Conservation (phyloP, 2,888 invertebrate species). For the Zeuzera pyrina region DNA sequence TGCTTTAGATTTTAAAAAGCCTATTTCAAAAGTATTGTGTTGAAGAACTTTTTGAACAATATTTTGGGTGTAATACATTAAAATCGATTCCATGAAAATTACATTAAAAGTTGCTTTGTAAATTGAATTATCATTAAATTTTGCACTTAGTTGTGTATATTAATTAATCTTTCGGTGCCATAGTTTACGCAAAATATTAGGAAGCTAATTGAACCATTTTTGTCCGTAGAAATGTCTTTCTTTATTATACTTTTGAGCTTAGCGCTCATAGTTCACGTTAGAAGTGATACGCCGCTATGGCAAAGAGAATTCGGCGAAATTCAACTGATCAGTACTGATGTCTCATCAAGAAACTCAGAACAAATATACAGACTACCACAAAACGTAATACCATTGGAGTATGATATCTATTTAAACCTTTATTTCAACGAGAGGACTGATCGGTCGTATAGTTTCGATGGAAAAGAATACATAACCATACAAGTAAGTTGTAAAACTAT, state of each 20-base stretch:
- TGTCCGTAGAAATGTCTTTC: conserved; percentile 37
- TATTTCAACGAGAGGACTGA: conserved; percentile 46
- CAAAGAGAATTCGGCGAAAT: conserved; percentile 37
- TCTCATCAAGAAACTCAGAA: conserved; percentile 26
- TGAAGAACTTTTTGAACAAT: no score
- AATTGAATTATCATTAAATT: no score
- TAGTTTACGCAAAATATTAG: no score
- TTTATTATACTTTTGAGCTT: conserved; percentile 21
- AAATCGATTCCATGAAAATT: no score
- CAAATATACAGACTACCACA: conserved; percentile 43
- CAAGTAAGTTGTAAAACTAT: conserved; percentile 27
- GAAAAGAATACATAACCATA: conserved; percentile 38
- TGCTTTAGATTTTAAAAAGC: no score
- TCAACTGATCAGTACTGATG: conserved; percentile 12
- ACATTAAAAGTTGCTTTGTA: no score
- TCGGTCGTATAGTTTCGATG: conserved; percentile 50
- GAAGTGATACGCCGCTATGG: conserved; percentile 38
- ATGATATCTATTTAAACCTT: conserved; percentile 52
- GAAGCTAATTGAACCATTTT: no score
- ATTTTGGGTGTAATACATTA: no score
- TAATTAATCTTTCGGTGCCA: no score
- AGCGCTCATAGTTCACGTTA: conserved; percentile 25
- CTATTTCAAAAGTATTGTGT: no score
- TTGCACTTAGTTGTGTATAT: no score
- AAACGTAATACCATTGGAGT: conserved; percentile 47